phyloP scores from a whole-genome alignment of 2,113 vertebrate species.

The Aramus guarauna region DNA sequence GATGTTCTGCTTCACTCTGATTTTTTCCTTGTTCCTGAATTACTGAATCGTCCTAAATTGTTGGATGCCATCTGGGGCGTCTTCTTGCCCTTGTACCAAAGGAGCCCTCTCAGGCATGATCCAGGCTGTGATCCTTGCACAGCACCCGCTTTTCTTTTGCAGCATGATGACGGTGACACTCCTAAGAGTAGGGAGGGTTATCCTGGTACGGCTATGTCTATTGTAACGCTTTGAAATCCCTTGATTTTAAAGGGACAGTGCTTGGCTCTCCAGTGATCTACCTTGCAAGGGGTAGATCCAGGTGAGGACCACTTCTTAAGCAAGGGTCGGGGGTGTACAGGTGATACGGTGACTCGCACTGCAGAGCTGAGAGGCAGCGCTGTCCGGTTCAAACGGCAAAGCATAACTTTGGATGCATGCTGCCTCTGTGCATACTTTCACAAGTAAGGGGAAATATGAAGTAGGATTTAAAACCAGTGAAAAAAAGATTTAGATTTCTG shows the following conservation, averaged over 20 bases:
- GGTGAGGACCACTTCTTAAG: not conserved
- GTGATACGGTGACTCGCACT: rapidly evolving
- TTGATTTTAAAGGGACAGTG: not conserved
- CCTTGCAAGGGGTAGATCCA: not conserved
- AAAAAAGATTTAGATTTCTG: not conserved
- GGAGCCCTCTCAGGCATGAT: not conserved
- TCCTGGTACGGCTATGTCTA: not conserved
- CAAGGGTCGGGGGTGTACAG: too few species aligned
- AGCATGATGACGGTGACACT: not conserved
- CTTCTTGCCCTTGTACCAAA: not conserved
- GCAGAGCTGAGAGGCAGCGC: not conserved
- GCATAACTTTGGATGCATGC: not conserved
- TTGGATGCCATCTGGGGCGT: not conserved
- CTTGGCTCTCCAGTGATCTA: not conserved
- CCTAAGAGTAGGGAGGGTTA: not conserved
- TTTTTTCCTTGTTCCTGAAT: not conserved
- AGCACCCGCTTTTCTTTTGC: not conserved
- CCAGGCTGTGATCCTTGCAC: not conserved
- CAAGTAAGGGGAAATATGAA: not conserved
- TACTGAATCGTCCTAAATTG: not conserved
- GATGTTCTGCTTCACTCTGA: not conserved
- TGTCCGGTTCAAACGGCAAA: rapidly evolving
- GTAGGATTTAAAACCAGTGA: not conserved
- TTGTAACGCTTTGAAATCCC: not conserved
- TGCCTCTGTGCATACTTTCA: not conserved